Evolutionary conservation across 2,888 invertebrate species (phyloP).

Genomic region (Sarcophaga caerulescens): DNA sequence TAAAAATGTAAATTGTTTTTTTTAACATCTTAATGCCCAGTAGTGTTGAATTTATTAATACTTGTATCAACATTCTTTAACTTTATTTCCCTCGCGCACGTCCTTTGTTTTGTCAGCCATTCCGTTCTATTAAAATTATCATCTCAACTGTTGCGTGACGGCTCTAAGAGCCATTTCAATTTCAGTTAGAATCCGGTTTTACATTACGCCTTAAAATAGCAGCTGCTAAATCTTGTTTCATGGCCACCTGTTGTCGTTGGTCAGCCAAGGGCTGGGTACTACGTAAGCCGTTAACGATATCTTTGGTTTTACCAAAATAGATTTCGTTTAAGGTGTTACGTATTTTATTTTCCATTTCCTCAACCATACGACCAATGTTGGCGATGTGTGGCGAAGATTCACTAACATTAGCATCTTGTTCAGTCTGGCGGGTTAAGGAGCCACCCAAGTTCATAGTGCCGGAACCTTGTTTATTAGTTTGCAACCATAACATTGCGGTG

Average conservation of each 20-base stretch:
- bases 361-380: constrained; percentile 99
- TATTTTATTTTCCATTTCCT: constrained; percentile 99
- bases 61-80: constrained; percentile 59
- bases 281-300: constrained; percentile 96
- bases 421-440: constrained; percentile 97
- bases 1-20: constrained; percentile 46
- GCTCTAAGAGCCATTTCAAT: constrained; percentile 54
- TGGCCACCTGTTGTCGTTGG: constrained; percentile 90
- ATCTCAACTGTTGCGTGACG: constrained; percentile 26
- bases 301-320: constrained; percentile 99
- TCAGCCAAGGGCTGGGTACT: constrained; percentile 91
- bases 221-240: constrained; percentile 92
- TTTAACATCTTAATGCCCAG: constrained; percentile 64
- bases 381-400: constrained; percentile 98
- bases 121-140: constrained; percentile 17
- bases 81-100: constrained; percentile 50
- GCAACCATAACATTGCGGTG: constrained; percentile 99
- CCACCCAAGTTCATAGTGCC: constrained; percentile 99
- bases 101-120: constrained; percentile 2
- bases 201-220: constrained; percentile 92
- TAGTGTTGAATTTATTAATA: constrained; percentile 61
- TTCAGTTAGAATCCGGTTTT: constrained; percentile 82
- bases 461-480: constrained; percentile 97
- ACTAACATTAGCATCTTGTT: constrained; percentile 94
- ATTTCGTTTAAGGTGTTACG: constrained; percentile 98